phyloP scores from a whole-genome alignment of 1,140 invertebrate genomes.

The Mizuhopecten yessoensis region DNA sequence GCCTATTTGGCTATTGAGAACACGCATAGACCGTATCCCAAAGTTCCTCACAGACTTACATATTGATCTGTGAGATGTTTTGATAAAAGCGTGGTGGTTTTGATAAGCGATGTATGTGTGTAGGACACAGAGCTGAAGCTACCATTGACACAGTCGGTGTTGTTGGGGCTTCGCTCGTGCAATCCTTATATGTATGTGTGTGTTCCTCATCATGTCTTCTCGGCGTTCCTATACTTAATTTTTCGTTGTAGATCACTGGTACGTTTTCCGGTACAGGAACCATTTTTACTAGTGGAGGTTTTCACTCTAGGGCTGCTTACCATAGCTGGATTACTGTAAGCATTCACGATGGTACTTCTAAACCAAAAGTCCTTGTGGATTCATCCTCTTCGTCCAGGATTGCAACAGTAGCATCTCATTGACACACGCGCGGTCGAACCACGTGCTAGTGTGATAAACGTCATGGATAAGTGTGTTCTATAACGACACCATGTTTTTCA shows the following conservation, averaged over 20 bases:
- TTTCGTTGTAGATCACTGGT: conserved; percentile 1
- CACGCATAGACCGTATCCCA: background rate
- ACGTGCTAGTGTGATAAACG: background rate
- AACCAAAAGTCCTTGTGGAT: background rate
- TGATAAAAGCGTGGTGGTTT: conserved; percentile 26
- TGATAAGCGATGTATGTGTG: background rate
- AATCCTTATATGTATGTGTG: background rate
- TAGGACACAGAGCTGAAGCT: no score
- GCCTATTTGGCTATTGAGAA: background rate
- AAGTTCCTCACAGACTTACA: background rate
- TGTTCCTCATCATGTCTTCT: background rate
- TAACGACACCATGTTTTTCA: background rate
- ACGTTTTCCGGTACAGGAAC: background rate
- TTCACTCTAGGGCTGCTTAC: background rate
- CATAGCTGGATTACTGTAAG: background rate
- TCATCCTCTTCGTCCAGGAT: background rate
- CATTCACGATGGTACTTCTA: background rate
- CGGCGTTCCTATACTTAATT: background rate
- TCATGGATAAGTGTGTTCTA: background rate
- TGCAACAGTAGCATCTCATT: background rate
- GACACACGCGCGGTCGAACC: background rate
- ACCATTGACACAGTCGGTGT: background rate
- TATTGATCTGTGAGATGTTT: conserved; percentile 10
- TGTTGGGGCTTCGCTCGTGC: background rate
- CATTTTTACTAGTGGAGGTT: background rate